phyloP scores from a whole-genome alignment of 2,888 invertebrate species.

The Drosophila setosimentum region DNA sequence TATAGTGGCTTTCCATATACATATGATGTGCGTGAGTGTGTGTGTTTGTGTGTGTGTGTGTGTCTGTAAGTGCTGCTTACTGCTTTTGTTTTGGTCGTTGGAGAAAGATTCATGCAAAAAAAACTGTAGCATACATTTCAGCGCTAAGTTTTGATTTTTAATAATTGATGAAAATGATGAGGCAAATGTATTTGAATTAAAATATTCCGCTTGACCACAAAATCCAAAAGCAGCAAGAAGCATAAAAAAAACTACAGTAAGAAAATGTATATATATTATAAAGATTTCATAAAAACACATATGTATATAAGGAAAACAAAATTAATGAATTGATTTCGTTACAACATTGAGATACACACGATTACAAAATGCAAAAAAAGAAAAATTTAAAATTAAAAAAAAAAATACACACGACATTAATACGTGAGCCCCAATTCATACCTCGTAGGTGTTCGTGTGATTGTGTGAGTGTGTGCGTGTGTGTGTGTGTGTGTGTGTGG shows the following conservation, averaged over 20 bases:
- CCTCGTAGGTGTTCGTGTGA: slow-evolving; percentile 7
- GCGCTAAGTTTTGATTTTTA: slow-evolving; percentile 36
- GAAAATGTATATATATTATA: slow-evolving; percentile 26
- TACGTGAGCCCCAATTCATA: slow-evolving; percentile 29
- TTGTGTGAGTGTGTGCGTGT: slow-evolving; percentile 8
- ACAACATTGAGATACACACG: slow-evolving; percentile 55
- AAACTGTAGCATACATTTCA: slow-evolving; percentile 72
- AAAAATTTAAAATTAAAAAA: slow-evolving; percentile 8
- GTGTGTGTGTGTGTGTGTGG: slow-evolving; percentile 16
- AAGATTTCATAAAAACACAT: slow-evolving; percentile 21
- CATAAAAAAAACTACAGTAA: slow-evolving; percentile 41
- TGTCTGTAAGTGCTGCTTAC: slow-evolving; percentile 41
- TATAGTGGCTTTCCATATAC: slow-evolving; percentile 77
- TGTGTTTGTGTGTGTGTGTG: slow-evolving; percentile 13
- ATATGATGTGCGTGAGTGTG: slow-evolving; percentile 45
- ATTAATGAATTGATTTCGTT: slow-evolving; percentile 28
- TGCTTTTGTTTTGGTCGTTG: slow-evolving; percentile 40
- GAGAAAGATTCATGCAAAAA: slow-evolving; percentile 59
- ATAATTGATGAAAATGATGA: slow-evolving; percentile 8
- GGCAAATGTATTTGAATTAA: slow-evolving; percentile 10
- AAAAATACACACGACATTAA: slow-evolving; percentile 45
- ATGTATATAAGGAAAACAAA: slow-evolving; percentile 32
- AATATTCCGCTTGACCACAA: slow-evolving; percentile 24
- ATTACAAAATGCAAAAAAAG: slow-evolving; percentile 55
- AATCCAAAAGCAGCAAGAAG: slow-evolving; percentile 64